A percentile compares a stretch with the other conserved stretches of the same genome.
phyloP scores from a whole-genome alignment of 2,797 vertebrate species.

The Brachymystax lenok region DNA sequence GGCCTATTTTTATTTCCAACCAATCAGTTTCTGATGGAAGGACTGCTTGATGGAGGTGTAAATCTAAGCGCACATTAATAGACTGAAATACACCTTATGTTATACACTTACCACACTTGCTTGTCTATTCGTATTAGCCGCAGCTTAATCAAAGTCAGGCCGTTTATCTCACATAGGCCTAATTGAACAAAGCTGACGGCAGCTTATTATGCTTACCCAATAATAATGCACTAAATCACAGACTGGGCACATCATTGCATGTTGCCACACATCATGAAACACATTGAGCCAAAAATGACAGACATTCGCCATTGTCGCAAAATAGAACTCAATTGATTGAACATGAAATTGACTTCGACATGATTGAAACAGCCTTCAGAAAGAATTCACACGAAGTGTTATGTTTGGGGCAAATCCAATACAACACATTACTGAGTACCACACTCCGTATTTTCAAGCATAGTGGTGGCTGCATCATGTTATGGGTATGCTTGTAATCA shows the following conservation, averaged over 20 bases:
- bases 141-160: slow-evolving; percentile 14
- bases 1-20: slow-evolving; percentile 1
- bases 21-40: slow-evolving; percentile 21
- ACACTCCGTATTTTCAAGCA: no score
- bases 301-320: no score
- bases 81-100: slow-evolving; percentile 10
- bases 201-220: background rate
- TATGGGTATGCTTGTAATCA: no score
- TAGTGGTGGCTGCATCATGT: background rate
- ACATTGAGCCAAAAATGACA: no score
- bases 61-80: slow-evolving; percentile 24
- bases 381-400: no score
- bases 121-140: slow-evolving; percentile 24
- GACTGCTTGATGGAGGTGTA: slow-evolving; percentile 22
- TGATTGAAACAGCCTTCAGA: no score
- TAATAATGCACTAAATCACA: background rate
- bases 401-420: no score
- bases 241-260: no score
- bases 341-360: no score
- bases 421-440: no score
- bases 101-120: slow-evolving; percentile 18
- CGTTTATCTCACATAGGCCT: background rate
- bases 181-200: slow-evolving; percentile 19
- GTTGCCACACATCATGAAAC: no score
- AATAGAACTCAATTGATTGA: no score